Percentiles rank a stretch among this genome's conserved stretches.
Conservation (phyloP, 1,140 invertebrate species). For the Drosophila tani region DNA sequence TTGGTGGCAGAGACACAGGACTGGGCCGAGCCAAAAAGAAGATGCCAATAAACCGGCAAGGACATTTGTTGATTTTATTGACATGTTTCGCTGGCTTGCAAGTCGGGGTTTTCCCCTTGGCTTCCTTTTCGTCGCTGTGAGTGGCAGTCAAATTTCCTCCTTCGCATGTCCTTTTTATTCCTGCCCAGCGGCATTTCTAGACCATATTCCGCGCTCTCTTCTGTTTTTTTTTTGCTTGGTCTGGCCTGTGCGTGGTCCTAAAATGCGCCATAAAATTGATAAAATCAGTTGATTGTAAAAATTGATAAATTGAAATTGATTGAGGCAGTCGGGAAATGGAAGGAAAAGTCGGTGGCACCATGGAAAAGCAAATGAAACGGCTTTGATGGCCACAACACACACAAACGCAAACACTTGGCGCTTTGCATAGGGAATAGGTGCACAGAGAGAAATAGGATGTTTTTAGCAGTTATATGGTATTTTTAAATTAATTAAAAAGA, state of each 20-base stretch:
- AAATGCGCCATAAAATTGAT: conserved; percentile 83
- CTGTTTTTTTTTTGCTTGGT: background rate
- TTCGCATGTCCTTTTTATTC: conserved; percentile 58
- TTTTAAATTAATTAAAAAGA: background rate
- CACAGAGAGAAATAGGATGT: background rate
- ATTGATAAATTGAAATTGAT: conserved; percentile 84
- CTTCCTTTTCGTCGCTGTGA: conserved; percentile 31
- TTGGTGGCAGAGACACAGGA: conserved; percentile 2
- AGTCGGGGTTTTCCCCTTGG: background rate
- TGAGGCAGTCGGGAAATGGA: conserved; percentile 59
- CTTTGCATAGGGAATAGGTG: conserved; percentile 44
- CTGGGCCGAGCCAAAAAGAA: conserved; percentile 22
- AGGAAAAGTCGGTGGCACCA: conserved; percentile 26
- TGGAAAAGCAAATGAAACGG: conserved; percentile 46
- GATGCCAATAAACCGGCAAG: conserved; percentile 59
- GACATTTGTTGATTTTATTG: conserved; percentile 83
- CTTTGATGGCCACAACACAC: conserved; percentile 52
- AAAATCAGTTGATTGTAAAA: conserved; percentile 84
- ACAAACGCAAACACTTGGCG: conserved; percentile 35
- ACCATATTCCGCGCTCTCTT: conserved; percentile 2
- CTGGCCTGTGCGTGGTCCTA: conserved; percentile 54
- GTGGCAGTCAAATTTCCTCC: conserved; percentile 75
- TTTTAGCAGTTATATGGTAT: too few relatives aligned
- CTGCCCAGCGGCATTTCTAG: conserved; percentile 28
- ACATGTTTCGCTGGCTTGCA: conserved; percentile 62